phyloP scores from a whole-genome alignment of 2,888 invertebrate species.

The Phyto melanocephala region DNA sequence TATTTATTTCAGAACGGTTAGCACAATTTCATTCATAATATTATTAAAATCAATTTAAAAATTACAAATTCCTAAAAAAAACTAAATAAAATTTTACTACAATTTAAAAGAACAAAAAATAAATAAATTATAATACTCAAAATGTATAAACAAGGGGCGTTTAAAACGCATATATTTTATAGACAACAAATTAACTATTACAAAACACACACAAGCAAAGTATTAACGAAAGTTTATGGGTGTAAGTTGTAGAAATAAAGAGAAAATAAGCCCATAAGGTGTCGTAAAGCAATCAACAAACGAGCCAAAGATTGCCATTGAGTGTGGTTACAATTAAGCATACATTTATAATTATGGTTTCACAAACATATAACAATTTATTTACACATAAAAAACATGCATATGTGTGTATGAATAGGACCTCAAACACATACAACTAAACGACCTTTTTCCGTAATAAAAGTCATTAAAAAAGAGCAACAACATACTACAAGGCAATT shows the following conservation, averaged over 20 bases:
- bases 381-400: neutral
- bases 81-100: too few species aligned
- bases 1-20: too few species aligned
- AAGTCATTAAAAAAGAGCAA: slow-evolving; percentile 58
- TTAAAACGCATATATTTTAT: slow-evolving; percentile 39
- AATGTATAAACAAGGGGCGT: too few species aligned
- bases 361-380: slow-evolving; percentile 31
- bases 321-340: slow-evolving; percentile 66
- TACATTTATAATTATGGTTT: slow-evolving; percentile 67
- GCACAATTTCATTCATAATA: too few species aligned
- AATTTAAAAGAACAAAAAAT: too few species aligned
- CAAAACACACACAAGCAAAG: neutral
- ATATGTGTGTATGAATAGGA: neutral
- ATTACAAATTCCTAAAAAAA: too few species aligned
- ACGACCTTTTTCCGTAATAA: slow-evolving; percentile 48
- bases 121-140: too few species aligned
- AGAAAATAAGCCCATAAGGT: slow-evolving; percentile 74
- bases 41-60: too few species aligned
- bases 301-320: slow-evolving; percentile 69
- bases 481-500: slow-evolving; percentile 53
- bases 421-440: neutral
- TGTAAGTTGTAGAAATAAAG: slow-evolving; percentile 29
- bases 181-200: slow-evolving; percentile 41
- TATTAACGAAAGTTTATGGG: slow-evolving; percentile 3
- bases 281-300: slow-evolving; percentile 75